Conservation (phyloP, 30 jellyfish, hydroid and myxozoan genomes). For the Pseudorhiza aurosa region DNA sequence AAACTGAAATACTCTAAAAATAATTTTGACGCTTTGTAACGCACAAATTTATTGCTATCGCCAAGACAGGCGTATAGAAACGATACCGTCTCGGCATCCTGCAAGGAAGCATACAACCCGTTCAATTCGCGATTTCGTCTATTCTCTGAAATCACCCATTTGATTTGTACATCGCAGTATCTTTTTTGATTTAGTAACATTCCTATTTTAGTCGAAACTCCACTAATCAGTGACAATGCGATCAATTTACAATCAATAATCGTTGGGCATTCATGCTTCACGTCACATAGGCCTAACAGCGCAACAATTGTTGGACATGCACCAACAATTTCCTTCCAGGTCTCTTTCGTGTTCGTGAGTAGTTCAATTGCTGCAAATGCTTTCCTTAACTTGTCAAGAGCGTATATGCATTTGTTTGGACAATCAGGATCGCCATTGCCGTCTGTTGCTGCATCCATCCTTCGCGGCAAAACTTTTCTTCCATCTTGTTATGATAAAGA, state of each 20-base stretch:
- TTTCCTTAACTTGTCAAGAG: not conserved
- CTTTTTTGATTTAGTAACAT: not conserved
- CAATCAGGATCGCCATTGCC: not conserved
- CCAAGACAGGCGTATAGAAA: not conserved
- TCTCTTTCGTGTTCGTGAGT: not conserved
- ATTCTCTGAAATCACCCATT: too few species aligned
- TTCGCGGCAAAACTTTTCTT: too few species aligned
- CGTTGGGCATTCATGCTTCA: too few species aligned
- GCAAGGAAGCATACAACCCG: not conserved
- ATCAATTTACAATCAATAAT: not conserved
- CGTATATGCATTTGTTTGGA: not conserved
- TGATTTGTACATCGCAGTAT: too few species aligned
- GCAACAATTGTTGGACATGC: too few species aligned
- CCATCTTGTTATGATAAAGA: too few species aligned
- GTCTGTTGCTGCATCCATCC: too few species aligned
- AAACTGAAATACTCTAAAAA: not conserved
- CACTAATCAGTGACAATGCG: not conserved
- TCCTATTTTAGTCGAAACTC: not conserved
- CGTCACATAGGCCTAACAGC: too few species aligned
- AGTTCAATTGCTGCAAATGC: not conserved
- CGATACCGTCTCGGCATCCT: not conserved
- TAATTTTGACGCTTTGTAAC: constrained; percentile 28
- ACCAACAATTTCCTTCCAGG: too few species aligned
- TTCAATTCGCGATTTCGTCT: too few species aligned
- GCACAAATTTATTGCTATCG: not conserved